phyloP scores from a whole-genome alignment of 37 sponge, comb jelly and placozoan species.

The Agelas oroides region DNA sequence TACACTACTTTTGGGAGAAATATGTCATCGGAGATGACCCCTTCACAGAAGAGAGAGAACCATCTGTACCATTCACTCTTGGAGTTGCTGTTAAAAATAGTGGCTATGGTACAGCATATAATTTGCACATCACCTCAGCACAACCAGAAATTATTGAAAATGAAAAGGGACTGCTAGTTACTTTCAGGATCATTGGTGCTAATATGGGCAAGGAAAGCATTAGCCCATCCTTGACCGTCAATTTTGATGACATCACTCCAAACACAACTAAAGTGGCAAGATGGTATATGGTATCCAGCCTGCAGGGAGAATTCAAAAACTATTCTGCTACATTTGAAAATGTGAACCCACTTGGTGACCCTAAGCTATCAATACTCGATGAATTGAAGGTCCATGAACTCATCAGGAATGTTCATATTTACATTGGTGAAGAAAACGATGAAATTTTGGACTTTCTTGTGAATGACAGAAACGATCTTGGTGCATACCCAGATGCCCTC shows the following conservation, averaged over 20 bases:
- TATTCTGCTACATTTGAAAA: slow-evolving; percentile 46
- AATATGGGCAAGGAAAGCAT: slow-evolving; percentile 26
- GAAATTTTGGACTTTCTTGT: slow-evolving; percentile 46
- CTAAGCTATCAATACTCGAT: slow-evolving; percentile 40
- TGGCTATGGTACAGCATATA: slow-evolving; percentile 35
- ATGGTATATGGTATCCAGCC: slow-evolving; percentile 45
- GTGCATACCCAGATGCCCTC: slow-evolving; percentile 3
- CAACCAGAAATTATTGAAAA: slow-evolving; percentile 62
- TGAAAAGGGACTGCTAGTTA: slow-evolving; percentile 42
- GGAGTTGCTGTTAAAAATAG: slow-evolving; percentile 40
- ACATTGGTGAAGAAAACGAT: slow-evolving; percentile 19
- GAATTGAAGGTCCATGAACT: slow-evolving; percentile 40
- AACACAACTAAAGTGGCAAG: slow-evolving; percentile 33
- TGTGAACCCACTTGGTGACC: slow-evolving; percentile 47
- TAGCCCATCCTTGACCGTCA: slow-evolving; percentile 29
- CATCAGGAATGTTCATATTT: slow-evolving; percentile 23
- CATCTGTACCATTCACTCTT: slow-evolving; percentile 51
- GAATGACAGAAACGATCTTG: slow-evolving; percentile 4
- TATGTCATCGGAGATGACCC: slow-evolving; percentile 34
- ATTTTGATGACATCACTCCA: slow-evolving; percentile 22
- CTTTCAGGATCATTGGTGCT: slow-evolving; percentile 48
- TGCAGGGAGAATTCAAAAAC: slow-evolving; percentile 41
- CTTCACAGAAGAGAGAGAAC: slow-evolving; percentile 40
- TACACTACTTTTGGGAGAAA: slow-evolving; percentile 50
- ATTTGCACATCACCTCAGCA: slow-evolving; percentile 28